Evolutionary conservation across 2,888 invertebrate species (phyloP), one percentile per base, ranked within the genome.

Genomic region (Caenorhabditis afra): DNA sequence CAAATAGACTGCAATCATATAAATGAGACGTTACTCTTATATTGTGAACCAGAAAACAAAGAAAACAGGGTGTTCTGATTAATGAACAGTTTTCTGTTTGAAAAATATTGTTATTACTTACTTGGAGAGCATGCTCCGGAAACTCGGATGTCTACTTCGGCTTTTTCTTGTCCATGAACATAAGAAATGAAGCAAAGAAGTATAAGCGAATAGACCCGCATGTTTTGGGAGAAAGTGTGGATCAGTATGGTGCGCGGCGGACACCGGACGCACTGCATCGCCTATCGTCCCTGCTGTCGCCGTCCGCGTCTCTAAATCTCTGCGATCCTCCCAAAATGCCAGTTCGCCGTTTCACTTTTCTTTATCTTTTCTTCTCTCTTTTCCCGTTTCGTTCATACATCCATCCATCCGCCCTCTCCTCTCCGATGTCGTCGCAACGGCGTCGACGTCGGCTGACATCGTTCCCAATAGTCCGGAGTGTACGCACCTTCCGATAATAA

Each of bases 121-220:
- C 89, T 85, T 52, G 89, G 89, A 62, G 87, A 87, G 68, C 89
- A 89, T 44, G 89, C 89, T 71, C 89, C 89, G 16, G 87, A 88
- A 14, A 90, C 89, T 49, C 87, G 82, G 62, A 89, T 89, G 73
- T 89, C 87, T 12, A 89, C 89, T 70, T 89, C 89, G 52, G 89
- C 89, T 55, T 86, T 86, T 57, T 89, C 89, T 64, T 89, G 87
- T 45, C 75, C 82, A 73, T 65, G 52, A 16, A 61, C 68, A 68
- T 23, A 59, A 77, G 70, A 59, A 65, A 77, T 68, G 52, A 58
- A 77, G 65, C 68, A 77, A 59, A 68, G 52, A 41, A 77, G 65
- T 58, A 77, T 70, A 65, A 77, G 64, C 77, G 70, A 77, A 64
- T 44, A 77, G 77, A 77, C 77, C 77, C 77, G 77, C 77, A 77